phyloP scores from a whole-genome alignment of 2,113 vertebrate genomes.

The Aptenodytes forsteri region DNA sequence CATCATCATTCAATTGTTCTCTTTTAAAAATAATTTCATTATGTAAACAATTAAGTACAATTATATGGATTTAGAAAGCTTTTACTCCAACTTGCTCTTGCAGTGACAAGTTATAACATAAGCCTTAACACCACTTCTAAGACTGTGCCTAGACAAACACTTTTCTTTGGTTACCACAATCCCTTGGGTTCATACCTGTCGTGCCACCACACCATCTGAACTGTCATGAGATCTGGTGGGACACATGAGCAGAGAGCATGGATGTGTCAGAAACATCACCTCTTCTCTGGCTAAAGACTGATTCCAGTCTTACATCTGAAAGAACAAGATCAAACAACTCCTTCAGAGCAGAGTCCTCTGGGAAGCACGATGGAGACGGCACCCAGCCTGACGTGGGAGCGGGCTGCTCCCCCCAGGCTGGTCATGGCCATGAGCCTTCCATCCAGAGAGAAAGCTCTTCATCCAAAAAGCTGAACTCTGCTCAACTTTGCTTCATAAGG shows the following conservation, averaged over 20 bases:
- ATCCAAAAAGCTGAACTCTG: not conserved
- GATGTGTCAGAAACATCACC: not conserved
- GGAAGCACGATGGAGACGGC: not conserved
- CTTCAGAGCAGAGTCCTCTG: not conserved
- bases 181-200: not conserved
- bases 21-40: conserved; percentile 77
- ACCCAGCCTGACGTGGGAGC: accelerated
- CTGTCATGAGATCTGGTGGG: not conserved
- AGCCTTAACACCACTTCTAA: conserved; percentile 31
- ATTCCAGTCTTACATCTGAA: not conserved
- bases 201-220: not conserved
- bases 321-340: accelerated
- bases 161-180: not conserved
- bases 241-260: not conserved
- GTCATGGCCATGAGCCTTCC: not conserved
- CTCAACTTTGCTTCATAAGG: not conserved
- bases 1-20: conserved; percentile 69
- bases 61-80: conserved; percentile 68
- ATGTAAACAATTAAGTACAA: conserved; percentile 71
- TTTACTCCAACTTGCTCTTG: conserved; percentile 52
- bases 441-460: not conserved
- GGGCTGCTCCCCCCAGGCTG: not conserved
- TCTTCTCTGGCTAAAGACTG: not conserved
- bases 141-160: not conserved
- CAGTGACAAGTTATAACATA: conserved; percentile 23